Conservation (phyloP, 2,888 invertebrate species). For the Ptilodon capucinus region DNA sequence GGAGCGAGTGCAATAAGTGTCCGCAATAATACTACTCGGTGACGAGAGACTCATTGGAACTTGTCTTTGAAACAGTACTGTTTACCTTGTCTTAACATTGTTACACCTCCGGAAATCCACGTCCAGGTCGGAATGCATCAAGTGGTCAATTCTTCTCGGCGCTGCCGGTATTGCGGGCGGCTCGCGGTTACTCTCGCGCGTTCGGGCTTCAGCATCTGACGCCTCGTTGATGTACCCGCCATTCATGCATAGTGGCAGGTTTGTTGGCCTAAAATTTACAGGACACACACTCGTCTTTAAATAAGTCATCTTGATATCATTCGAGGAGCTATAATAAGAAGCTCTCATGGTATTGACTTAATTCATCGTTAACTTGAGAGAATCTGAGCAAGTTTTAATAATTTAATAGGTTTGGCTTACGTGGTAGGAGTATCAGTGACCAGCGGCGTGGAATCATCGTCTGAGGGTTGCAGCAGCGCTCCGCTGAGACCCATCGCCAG, state of each 20-base stretch:
- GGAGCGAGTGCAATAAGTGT: not conserved
- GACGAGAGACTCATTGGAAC: not conserved
- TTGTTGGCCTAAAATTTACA: constrained; percentile 87
- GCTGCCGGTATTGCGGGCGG: constrained; percentile 34
- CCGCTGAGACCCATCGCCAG: constrained; percentile 89
- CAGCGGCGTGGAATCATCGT: constrained; percentile 89
- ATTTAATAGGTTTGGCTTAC: too few species aligned
- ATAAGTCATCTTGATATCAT: too few species aligned
- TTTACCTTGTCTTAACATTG: constrained; percentile 83
- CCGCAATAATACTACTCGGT: not conserved
- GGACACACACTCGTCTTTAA: too few species aligned
- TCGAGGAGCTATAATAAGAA: too few species aligned
- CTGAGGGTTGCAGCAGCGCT: constrained; percentile 68
- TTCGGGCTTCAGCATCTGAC: constrained; percentile 81
- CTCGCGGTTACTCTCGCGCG: constrained; percentile 65
- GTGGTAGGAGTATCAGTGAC: constrained; percentile 86
- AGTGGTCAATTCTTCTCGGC: constrained; percentile 42
- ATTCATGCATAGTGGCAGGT: constrained; percentile 87
- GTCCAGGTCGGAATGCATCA: constrained; percentile 44
- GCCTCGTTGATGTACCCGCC: constrained; percentile 92
- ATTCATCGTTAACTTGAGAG: too few species aligned
- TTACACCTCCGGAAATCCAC: constrained; percentile 79
- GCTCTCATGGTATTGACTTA: too few species aligned
- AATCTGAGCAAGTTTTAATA: too few species aligned
- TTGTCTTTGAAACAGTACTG: not conserved